Evolutionary conservation across 2,888 invertebrate species (phyloP).

Genomic region (Cancer borealis): DNA sequence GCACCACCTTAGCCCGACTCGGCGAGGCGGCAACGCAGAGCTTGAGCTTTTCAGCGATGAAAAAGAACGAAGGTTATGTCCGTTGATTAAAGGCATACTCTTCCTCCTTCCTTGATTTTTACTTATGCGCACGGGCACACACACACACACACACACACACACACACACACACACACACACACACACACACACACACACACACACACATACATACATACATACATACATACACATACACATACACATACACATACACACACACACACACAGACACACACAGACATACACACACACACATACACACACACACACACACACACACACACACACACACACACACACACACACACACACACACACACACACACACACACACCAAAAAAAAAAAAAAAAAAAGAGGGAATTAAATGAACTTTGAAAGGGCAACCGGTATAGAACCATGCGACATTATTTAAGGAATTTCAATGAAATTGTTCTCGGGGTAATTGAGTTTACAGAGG

Average conservation of each 20-base stretch:
- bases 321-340: constrained; percentile 40
- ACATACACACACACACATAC: constrained; percentile 8
- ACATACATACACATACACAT: not conserved
- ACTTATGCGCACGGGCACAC: not conserved
- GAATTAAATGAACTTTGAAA: not conserved
- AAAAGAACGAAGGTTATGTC: constrained; percentile 3
- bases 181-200: constrained; percentile 24
- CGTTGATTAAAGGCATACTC: not conserved
- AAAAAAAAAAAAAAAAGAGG: not conserved
- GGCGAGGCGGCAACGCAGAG: not conserved
- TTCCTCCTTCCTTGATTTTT: not conserved
- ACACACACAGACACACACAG: constrained; percentile 34
- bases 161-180: constrained; percentile 40
- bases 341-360: constrained; percentile 37
- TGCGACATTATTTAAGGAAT: constrained; percentile 34
- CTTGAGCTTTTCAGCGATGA: not conserved
- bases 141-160: constrained; percentile 39
- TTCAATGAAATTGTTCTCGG: constrained; percentile 17
- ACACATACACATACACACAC: constrained; percentile 37
- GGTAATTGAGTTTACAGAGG: constrained; percentile 29
- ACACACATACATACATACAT: not conserved
- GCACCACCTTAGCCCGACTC: not conserved
- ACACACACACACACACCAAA: not conserved
- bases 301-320: not conserved
- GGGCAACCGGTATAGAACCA: not conserved